A percentile compares a stretch with the other conserved stretches of the same genome.
These are phyloP conservation scores for Anolis carolinensis DNA, from an alignment of 2,113 vertebrate species.

Conservation along the genomic window DNA sequence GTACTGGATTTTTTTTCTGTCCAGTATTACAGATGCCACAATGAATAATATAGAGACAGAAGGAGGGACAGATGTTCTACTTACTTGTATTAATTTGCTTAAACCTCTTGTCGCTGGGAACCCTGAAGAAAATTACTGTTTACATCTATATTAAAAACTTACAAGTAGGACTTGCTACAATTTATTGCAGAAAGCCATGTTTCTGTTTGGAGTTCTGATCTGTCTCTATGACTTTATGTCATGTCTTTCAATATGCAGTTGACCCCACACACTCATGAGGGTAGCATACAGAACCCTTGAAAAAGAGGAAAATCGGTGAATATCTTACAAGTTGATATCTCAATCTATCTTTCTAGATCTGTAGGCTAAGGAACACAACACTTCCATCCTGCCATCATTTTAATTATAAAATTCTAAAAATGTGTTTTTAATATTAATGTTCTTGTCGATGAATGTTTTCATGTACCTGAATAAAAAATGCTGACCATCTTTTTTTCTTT, in stretches of 20 bases:
- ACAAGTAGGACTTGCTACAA: not conserved
- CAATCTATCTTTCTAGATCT: too few species aligned
- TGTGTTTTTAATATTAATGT: not conserved
- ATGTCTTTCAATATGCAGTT: too few species aligned
- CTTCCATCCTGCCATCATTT: too few species aligned
- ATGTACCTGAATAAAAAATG: not conserved
- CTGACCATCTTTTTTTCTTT: not conserved
- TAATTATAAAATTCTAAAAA: not conserved
- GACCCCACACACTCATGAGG: too few species aligned
- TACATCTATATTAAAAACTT: not conserved
- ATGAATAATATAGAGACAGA: not conserved
- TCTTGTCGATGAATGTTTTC: not conserved
- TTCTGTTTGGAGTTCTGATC: not conserved
- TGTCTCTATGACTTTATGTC: not conserved
- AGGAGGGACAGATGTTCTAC: not conserved
- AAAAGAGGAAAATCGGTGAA: too few species aligned
- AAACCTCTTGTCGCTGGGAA: not conserved
- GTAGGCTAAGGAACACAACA: too few species aligned
- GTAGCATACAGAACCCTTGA: too few species aligned
- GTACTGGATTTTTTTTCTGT: rapidly evolving
- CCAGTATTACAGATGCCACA: not conserved
- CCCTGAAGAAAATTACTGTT: not conserved
- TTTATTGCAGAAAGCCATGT: not conserved
- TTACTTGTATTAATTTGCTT: not conserved
- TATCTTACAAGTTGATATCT: too few species aligned